Evolutionary conservation across 2,797 vertebrate genomes (phyloP), one percentile per base, ranked within the genome.

Genomic region (Crossoptilon crossoptilon): DNA sequence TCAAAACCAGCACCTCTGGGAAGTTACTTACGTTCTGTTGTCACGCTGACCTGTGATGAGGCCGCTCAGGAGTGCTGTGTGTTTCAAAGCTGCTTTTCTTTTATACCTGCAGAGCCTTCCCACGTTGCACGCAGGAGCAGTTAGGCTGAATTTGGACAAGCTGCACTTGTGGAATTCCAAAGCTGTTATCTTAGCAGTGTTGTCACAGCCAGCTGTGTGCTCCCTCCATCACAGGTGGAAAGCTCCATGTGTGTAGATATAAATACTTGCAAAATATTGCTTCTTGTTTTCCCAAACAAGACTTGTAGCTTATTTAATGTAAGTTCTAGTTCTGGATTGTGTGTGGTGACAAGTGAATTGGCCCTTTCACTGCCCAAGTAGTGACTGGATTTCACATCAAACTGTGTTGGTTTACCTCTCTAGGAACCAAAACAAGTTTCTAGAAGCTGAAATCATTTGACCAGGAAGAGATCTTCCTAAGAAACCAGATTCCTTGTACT

Each of bases 1-100:
- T 92, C 59, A 70, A 81, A 93, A 75, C 46, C 94, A 87, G 71
- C 17, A 19, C 49, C 51, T 87, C 55, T 31, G 16, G 78, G 87
- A 84, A 63, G 43, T 71, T 51, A 74, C n/a, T 76, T 11, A 14
- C 73, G 26, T 35, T 93, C 35, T 15, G 71, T 60, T 88, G 73
- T 41, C 16, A 41, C 70, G 14, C 11, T 26, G n/a, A 12, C 63
- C 64, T 59, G 74, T 0, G 3, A 46, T 72, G 77, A 83, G 41
- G n/a, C 68, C 69, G 1, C 35, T 53, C 1, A 7, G 64, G n/a
- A 51, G 29, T 27, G 15, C 48, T 82, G 71, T 24, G 5, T 56
- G 44, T 7, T 68, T 89, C 88, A 73, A 48, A 81, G 43, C 6
- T 6, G 53, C 48, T 85, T 74, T 68, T 17, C 46, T 86, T 74